phyloP scores from a whole-genome alignment of 2,797 vertebrate genomes.

The Bovichtus diacanthus region DNA sequence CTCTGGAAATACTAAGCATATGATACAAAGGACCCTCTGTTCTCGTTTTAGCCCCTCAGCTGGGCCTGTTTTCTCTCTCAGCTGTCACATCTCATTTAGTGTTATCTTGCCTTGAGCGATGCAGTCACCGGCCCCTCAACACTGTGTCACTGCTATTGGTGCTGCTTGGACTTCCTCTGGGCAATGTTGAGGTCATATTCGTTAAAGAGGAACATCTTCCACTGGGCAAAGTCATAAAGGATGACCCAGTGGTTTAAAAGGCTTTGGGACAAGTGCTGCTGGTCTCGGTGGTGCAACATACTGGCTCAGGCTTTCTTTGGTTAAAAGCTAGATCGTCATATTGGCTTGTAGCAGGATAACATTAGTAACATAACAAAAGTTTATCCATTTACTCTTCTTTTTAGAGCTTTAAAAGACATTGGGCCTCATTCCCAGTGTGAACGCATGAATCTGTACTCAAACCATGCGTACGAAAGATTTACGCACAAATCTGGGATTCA shows the following conservation, averaged over 20 bases:
- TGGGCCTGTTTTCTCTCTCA: constrained; percentile 78
- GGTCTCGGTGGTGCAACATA: not conserved
- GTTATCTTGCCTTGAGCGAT: constrained; percentile 69
- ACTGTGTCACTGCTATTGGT: constrained; percentile 67
- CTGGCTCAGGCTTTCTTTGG: constrained; percentile 6
- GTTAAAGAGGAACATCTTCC: constrained; percentile 77
- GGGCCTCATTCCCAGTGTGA: too few relatives aligned
- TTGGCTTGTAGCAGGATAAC: not conserved
- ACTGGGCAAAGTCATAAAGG: constrained; percentile 81
- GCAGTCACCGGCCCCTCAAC: constrained; percentile 65
- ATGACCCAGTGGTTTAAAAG: constrained; percentile 43
- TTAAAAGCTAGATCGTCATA: not conserved
- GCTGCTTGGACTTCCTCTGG: constrained; percentile 61
- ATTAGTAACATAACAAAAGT: not conserved
- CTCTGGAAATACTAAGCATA: constrained; percentile 23
- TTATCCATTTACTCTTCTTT: not conserved
- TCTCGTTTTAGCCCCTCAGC: constrained; percentile 75
- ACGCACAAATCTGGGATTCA: too few relatives aligned
- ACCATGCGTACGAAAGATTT: too few relatives aligned
- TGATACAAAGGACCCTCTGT: constrained; percentile 66
- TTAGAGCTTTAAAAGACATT: not conserved
- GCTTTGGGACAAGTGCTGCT: constrained; percentile 37
- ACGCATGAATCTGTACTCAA: too few relatives aligned
- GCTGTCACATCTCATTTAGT: constrained; percentile 85
- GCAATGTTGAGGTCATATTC: constrained; percentile 77